These are phyloP conservation scores for Halictus ligatus DNA, from an alignment of 2,888 invertebrate species.

Conservation along the genomic window DNA sequence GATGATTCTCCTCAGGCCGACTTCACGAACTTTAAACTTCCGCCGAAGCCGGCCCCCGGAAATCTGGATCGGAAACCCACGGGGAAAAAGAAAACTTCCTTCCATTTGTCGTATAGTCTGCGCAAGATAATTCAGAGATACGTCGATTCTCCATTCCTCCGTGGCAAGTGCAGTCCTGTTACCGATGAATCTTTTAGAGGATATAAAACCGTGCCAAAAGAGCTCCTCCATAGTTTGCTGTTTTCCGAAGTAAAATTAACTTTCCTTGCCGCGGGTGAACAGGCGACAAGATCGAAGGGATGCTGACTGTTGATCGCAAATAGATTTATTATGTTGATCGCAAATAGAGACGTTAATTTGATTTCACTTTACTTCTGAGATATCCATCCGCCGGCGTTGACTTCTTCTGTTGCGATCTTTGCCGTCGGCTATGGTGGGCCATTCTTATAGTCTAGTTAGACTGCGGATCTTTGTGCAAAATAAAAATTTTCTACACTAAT, in stretches of 20 bases:
- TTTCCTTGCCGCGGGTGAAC: background rate
- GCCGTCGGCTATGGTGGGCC: too few relatives aligned
- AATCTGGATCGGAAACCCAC: conserved; percentile 67
- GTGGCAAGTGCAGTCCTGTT: conserved; percentile 37
- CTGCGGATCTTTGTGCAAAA: too few relatives aligned
- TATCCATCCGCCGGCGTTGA: background rate
- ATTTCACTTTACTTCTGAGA: background rate
- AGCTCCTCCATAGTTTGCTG: conserved; percentile 19
- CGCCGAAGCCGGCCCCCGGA: conserved; percentile 46
- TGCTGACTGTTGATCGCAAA: background rate
- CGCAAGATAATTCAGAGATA: conserved; percentile 69
- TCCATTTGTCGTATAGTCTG: conserved; percentile 64
- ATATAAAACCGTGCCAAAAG: conserved; percentile 58
- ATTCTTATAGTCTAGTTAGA: too few relatives aligned
- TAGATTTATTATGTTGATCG: background rate
- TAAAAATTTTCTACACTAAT: too few relatives aligned
- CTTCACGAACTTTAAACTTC: conserved; percentile 67
- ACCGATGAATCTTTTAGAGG: conserved; percentile 65
- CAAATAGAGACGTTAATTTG: background rate
- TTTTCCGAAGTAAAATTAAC: conserved; percentile 35
- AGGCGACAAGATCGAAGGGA: background rate
- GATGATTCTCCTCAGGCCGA: conserved; percentile 52
- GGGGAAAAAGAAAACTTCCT: conserved; percentile 68
- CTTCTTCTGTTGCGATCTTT: too few relatives aligned
- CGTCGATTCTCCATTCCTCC: conserved; percentile 69